Base-by-base conservation (phyloP, 1,140 invertebrate species). In the Camponotus floridanus region DNA sequence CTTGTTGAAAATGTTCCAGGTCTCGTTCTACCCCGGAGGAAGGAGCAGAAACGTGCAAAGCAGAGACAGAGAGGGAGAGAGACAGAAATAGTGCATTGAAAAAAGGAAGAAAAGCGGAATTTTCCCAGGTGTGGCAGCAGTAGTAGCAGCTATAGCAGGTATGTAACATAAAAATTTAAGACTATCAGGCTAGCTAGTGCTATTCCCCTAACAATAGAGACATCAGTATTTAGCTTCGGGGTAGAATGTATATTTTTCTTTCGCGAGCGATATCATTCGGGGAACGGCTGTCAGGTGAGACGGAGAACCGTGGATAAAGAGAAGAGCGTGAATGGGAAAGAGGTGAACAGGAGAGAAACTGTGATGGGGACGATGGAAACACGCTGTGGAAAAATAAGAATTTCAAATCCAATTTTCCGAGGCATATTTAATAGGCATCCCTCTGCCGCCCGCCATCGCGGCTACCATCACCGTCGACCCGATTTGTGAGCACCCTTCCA, bases 341-440 rank as follows among this genome's bases (percentile, higher is more conserved):
- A 15, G 48, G 13, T 21, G 79, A 59, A 59, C 51, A 26, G 68
- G 51, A 33, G 21, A 36, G n/a, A 67, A 42, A 57, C 6, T 9
- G 59, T 9, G 3, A 31, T n/a, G 76, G 57, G 31, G 61, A 68
- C 26, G 71, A 57, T 48, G 55, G 86, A 86, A 88, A 80, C 85
- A 73, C 71, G 78, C 33, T 59, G 57, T 76, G 81, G 86, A 88
- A 91, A 91, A 93, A 92, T 92, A 92, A 92, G 91, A 93, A 92
- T 92, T 93, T 92, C 88, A 92, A 92, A 93, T 92, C 88, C 89
- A 93, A 93, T 93, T 92, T 92, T 88, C 86, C 84, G 59, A 90
- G 87, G 91, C 91, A 90, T 92, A 92, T 91, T 92, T 92, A 92
- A 92, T 91, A 90, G 86, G 73, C 87, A 80, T 89, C 86, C 89